Percentiles rank a stretch among this genome's conserved stretches.
These are phyloP conservation scores for Menidia menidia DNA, from an alignment of 2,797 vertebrate species.

Conservation along the genomic window DNA sequence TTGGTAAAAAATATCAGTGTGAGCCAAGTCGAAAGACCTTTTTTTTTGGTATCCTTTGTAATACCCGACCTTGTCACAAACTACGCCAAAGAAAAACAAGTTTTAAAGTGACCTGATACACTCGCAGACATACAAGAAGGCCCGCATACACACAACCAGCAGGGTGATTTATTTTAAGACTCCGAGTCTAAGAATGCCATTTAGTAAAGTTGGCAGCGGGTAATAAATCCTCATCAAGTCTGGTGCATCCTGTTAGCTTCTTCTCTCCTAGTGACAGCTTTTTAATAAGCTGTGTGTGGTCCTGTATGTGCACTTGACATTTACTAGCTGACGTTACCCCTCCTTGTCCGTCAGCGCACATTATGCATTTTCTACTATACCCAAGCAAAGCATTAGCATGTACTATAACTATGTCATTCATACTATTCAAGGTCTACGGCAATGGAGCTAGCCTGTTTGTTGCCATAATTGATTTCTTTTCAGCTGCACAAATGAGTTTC, in stretches of 20 bases:
- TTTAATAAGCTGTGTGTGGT: constrained; percentile 85
- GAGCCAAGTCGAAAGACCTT: constrained; percentile 14
- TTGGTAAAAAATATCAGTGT: constrained; percentile 2
- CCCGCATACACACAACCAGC: constrained; percentile 35
- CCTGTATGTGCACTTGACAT: constrained; percentile 83
- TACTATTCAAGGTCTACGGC: constrained; percentile 64
- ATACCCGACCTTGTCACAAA: constrained; percentile 48
- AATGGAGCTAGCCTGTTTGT: constrained; percentile 66
- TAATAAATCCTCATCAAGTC: constrained; percentile 87
- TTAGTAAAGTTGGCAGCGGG: constrained; percentile 83
- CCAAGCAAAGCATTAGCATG: constrained; percentile 61
- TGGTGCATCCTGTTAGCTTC: constrained; percentile 82
- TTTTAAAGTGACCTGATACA: constrained; percentile 62
- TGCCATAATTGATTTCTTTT: constrained; percentile 81
- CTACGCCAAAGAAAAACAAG: constrained; percentile 47
- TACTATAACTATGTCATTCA: constrained; percentile 62
- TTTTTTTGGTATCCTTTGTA: constrained; percentile 33
- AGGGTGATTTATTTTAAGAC: constrained; percentile 81
- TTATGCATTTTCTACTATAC: constrained; percentile 69
- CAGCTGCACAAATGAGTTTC: constrained; percentile 76
- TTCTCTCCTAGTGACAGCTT: constrained; percentile 77
- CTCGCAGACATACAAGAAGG: constrained; percentile 24
- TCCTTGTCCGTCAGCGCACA: constrained; percentile 74
- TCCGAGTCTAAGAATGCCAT: constrained; percentile 80
- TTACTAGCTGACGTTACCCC: constrained; percentile 78